Conservation (phyloP, 2,797 vertebrate species). For the Linurgus olivaceus region DNA sequence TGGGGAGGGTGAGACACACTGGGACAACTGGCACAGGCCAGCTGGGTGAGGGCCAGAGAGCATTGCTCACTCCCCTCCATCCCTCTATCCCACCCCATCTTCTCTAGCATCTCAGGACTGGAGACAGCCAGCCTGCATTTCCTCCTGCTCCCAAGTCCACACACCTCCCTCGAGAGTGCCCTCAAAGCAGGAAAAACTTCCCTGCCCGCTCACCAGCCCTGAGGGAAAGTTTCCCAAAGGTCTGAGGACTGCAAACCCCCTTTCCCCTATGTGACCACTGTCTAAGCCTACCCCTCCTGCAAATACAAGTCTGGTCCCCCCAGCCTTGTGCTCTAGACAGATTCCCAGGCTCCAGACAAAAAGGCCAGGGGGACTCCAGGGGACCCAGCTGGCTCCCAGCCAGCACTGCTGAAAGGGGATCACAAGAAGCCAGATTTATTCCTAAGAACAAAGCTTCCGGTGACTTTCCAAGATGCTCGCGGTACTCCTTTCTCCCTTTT, state of each 20-base stretch:
- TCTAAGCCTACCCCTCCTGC: background rate
- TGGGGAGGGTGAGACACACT: background rate
- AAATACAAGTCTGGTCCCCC: background rate
- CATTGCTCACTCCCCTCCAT: background rate
- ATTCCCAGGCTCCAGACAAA: slow-evolving; percentile 58
- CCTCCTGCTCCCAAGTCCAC: background rate
- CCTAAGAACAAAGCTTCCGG: slow-evolving; percentile 26
- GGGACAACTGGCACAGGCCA: background rate
- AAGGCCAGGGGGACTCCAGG: slow-evolving; percentile 18
- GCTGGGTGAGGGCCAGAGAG: background rate
- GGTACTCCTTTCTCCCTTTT: background rate
- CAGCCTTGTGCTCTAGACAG: slow-evolving; percentile 11
- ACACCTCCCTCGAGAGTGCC: accelerated
- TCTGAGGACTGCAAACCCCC: background rate
- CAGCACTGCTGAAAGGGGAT: slow-evolving; percentile 37
- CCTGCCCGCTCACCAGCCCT: background rate
- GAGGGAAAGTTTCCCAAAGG: background rate
- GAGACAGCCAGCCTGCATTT: background rate
- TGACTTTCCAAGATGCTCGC: background rate
- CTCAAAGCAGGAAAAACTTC: background rate
- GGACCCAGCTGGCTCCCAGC: background rate
- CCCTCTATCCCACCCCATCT: background rate
- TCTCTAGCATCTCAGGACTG: background rate
- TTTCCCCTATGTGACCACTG: background rate
- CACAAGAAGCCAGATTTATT: slow-evolving; percentile 34